Percentiles rank a stretch among this genome's conserved stretches.
Evolutionary conservation across 2,113 vertebrate species (phyloP).

Genomic region (Alligator mississippiensis): DNA sequence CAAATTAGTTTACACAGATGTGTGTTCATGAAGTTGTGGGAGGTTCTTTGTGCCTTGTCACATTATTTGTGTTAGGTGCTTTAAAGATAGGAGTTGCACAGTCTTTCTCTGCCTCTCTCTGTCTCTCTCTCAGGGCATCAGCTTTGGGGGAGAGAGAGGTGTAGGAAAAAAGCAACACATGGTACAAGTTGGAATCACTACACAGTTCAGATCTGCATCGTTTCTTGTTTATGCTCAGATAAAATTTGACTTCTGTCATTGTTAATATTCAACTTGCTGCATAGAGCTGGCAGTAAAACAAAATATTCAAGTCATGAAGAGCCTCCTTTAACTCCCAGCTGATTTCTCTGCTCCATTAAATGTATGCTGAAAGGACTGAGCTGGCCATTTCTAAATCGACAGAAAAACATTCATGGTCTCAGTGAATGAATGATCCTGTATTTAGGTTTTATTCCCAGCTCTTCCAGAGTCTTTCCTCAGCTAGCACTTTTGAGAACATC

Average conservation of each 20-base stretch:
- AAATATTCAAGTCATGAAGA: not conserved
- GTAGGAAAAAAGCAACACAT: not conserved
- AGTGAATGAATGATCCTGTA: not conserved
- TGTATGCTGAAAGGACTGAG: not conserved
- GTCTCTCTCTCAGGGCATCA: not conserved
- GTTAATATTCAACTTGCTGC: not conserved
- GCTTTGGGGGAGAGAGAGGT: not conserved
- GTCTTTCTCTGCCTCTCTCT: not conserved
- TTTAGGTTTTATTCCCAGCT: not conserved
- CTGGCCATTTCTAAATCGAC: not conserved
- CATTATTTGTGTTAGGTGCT: not conserved
- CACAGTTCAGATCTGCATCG: not conserved
- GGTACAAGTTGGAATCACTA: not conserved
- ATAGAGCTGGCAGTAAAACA: not conserved
- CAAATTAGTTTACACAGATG: not conserved
- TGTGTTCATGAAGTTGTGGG: not conserved
- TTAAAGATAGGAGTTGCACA: not conserved
- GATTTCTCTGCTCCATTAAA: not conserved
- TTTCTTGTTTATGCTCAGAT: conserved; percentile 21
- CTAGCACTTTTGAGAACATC: not conserved
- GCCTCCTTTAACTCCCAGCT: not conserved
- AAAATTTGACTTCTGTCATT: conserved; percentile 27
- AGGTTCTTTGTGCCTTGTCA: not conserved
- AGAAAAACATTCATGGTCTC: not conserved
- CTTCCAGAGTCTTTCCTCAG: not conserved